phyloP scores from a whole-genome alignment of 2,888 invertebrate genomes.

The Epistrophe eligans region DNA sequence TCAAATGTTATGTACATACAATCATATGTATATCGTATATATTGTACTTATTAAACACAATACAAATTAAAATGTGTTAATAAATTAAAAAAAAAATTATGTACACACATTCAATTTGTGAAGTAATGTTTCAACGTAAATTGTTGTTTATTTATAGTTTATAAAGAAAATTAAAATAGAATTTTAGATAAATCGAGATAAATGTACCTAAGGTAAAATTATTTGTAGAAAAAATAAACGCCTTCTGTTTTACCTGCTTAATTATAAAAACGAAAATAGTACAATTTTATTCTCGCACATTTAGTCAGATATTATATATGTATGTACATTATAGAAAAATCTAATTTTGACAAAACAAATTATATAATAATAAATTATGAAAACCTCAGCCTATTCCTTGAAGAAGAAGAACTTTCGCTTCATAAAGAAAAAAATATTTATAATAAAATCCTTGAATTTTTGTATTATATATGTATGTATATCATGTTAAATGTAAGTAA shows the following conservation, averaged over 20 bases:
- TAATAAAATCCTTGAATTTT: slow-evolving; percentile 22
- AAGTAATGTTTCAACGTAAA: background rate
- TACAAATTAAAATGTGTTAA: background rate
- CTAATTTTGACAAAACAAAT: background rate
- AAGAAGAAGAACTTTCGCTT: background rate
- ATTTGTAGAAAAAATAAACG: background rate
- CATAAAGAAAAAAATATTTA: background rate
- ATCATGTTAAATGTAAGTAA: slow-evolving; percentile 19
- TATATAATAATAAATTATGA: background rate
- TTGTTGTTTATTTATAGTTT: background rate
- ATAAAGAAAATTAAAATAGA: background rate
- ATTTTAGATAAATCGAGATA: background rate
- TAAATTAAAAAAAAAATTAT: background rate
- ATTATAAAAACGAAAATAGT: background rate
- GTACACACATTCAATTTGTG: background rate
- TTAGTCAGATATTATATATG: background rate
- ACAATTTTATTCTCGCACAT: background rate
- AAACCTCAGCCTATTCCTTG: background rate
- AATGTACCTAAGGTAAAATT: background rate
- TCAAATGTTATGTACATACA: background rate
- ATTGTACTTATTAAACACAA: background rate
- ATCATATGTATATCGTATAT: too few relatives aligned
- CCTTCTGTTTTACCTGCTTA: background rate
- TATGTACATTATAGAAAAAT: background rate
- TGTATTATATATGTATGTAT: background rate